Evolutionary conservation across 2,888 invertebrate species (phyloP), one percentile per base, ranked within the genome.

Genomic region (Heterodera filipjevi): DNA sequence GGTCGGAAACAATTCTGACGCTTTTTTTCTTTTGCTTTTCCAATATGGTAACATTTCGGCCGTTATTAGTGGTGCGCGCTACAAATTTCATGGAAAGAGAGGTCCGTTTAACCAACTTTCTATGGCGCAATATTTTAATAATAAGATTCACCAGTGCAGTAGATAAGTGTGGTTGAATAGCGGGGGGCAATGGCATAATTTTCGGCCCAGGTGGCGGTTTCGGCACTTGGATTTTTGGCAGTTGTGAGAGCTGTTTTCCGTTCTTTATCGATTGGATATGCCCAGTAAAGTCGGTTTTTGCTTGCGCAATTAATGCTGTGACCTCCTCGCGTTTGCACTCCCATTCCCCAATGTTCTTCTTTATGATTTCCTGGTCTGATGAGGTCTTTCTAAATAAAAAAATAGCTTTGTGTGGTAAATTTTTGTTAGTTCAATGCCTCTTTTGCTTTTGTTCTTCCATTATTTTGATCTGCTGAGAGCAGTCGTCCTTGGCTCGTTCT

Each of bases 401-500:
- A n/a, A n/a, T n/a, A n/a, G n/a, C n/a, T n/a, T n/a, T n/a, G n/a
- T n/a, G n/a, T 66, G 59, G 16, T 74, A 80, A 12, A 78, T 78
- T 6, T 80, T 80, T 16, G 79, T 77, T 79, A 81, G 81, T 79
- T 27, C 68, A 68, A 44, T 71, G 77, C 59, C 78, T 80, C 64
- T 64, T 64, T 35, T 78, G 71, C 46, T 80, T 66, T 5, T 71
- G 79, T 39, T 77, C 80, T 39, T 85, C 85, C 30, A 78, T 30
- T 16, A 80, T 76, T 46, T 73, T 49, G 33, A 83, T 81, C 66
- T 83, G 80, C 49, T 30, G 44, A n/a, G 81, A 33, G 81, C 87
- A 85, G 44, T 87, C 87, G 33, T 83, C 83, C 22, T 77, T 80
- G 33, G 88, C 86, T 14, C 85, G 82, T 72, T 87, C 86, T 71